Evolutionary conservation across 2,888 invertebrate genomes (phyloP).

Genomic region (Hirtodrosophila duncani): DNA sequence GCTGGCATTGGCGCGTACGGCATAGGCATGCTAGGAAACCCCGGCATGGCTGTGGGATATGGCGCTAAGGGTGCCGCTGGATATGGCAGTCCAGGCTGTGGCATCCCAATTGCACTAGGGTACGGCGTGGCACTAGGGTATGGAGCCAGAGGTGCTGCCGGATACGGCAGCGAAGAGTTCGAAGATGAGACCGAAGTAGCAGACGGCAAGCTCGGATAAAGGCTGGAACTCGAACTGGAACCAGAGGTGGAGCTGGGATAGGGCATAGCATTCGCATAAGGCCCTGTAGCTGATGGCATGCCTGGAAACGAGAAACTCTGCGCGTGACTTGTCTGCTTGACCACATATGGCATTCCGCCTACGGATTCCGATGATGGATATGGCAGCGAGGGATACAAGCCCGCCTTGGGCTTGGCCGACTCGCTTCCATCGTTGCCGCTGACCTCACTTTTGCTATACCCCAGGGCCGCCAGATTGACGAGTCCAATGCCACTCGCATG

Average conservation of each 20-base stretch:
- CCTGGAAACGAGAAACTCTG: slow-evolving; percentile 48
- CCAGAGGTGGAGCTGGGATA: slow-evolving; percentile 40
- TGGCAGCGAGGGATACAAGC: slow-evolving; percentile 73
- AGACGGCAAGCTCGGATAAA: slow-evolving; percentile 49
- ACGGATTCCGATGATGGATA: slow-evolving; percentile 64
- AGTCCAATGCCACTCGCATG: slow-evolving; percentile 76
- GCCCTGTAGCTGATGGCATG: slow-evolving; percentile 37
- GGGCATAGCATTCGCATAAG: slow-evolving; percentile 49
- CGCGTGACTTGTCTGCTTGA: slow-evolving; percentile 48
- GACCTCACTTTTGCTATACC: slow-evolving; percentile 70
- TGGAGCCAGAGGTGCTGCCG: slow-evolving; percentile 39
- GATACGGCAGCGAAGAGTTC: slow-evolving; percentile 38
- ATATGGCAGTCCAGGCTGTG: slow-evolving; percentile 58
- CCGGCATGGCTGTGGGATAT: slow-evolving; percentile 51
- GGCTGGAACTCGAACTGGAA: slow-evolving; percentile 34
- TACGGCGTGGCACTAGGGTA: slow-evolving; percentile 54
- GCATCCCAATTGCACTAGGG: slow-evolving; percentile 29
- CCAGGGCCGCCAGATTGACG: slow-evolving; percentile 75
- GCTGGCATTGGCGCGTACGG: slow-evolving; percentile 59
- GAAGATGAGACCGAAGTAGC: slow-evolving; percentile 13
- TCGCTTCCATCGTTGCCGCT: slow-evolving; percentile 12
- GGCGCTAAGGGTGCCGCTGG: slow-evolving; percentile 55
- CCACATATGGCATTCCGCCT: slow-evolving; percentile 64
- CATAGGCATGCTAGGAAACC: slow-evolving; percentile 67
- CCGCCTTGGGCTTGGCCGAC: slow-evolving; percentile 50